phyloP scores from a whole-genome alignment of 2,113 vertebrate species.

The Aramus guarauna region DNA sequence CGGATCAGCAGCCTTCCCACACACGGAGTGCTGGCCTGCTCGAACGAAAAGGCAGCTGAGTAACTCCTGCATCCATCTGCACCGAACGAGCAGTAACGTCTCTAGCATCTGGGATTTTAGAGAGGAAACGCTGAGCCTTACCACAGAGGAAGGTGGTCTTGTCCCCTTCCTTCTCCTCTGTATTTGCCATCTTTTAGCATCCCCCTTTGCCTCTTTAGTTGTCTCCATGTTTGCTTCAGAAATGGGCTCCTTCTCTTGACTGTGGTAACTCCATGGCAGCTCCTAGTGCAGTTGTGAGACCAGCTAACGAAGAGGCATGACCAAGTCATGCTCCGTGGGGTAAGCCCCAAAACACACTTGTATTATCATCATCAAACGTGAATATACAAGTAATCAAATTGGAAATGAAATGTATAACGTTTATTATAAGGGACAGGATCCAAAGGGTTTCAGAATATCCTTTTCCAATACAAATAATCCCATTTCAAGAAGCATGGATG shows the following conservation, averaged over 20 bases:
- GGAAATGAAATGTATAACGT: not conserved
- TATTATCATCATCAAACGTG: not conserved
- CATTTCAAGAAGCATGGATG: not conserved
- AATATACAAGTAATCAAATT: not conserved
- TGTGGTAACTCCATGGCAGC: not conserved
- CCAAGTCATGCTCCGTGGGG: accelerated
- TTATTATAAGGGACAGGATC: not conserved
- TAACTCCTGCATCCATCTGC: slow-evolving; percentile 73
- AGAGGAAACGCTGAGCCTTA: slow-evolving; percentile 69
- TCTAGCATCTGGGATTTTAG: slow-evolving; percentile 78
- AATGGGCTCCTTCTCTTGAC: not conserved
- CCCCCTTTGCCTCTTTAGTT: not conserved
- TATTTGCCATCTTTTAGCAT: not conserved
- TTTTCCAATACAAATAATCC: not conserved
- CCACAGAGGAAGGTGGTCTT: slow-evolving; percentile 66
- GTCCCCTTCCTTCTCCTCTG: not conserved
- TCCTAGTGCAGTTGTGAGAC: not conserved
- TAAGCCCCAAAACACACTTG: not conserved
- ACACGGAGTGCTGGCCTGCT: slow-evolving; percentile 64
- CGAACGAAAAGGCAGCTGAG: slow-evolving; percentile 70
- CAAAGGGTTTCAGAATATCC: not conserved
- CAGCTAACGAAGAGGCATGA: not conserved
- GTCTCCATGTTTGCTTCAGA: not conserved
- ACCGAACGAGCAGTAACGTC: slow-evolving; percentile 60
- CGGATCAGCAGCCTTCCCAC: slow-evolving; percentile 61